Percentiles rank a stretch among this genome's conserved stretches.
Evolutionary conservation across 2,113 vertebrate species (phyloP).

Genomic region (Prinia subflava): DNA sequence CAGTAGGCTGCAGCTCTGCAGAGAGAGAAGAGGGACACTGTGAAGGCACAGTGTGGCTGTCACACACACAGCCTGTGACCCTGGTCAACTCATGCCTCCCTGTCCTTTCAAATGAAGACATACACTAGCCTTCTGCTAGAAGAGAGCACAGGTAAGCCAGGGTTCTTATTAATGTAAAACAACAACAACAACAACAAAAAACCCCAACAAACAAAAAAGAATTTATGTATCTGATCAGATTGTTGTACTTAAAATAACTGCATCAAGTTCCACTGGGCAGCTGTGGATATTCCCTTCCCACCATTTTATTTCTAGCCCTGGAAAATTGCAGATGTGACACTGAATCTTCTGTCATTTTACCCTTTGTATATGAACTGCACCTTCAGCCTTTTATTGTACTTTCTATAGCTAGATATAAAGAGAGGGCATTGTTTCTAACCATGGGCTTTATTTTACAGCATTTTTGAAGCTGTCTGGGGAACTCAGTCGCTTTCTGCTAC

Average conservation of each 20-base stretch:
- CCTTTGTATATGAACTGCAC: not conserved
- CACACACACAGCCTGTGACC: fast-evolving
- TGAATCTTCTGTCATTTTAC: not conserved
- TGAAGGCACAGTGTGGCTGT: not conserved
- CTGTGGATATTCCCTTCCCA: not conserved
- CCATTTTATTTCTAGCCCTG: not conserved
- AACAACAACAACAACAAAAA: too few relatives aligned
- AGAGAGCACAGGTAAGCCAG: not conserved
- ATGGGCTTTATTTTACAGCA: not conserved
- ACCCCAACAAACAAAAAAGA: not conserved
- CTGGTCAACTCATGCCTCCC: not conserved
- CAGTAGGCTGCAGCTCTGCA: not conserved
- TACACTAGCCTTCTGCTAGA: not conserved
- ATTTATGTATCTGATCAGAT: not conserved
- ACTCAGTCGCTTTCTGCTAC: not conserved
- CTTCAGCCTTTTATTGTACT: not conserved
- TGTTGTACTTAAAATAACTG: not conserved
- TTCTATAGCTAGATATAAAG: not conserved
- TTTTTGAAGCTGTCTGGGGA: not conserved
- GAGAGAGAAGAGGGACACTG: not conserved
- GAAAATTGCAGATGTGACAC: not conserved
- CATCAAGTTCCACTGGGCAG: not conserved
- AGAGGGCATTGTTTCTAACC: not conserved
- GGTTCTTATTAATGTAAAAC: not conserved
- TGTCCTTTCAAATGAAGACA: not conserved